Evolutionary conservation across 2,797 vertebrate species (phyloP).

Genomic region (Pseudopleuronectes americanus): DNA sequence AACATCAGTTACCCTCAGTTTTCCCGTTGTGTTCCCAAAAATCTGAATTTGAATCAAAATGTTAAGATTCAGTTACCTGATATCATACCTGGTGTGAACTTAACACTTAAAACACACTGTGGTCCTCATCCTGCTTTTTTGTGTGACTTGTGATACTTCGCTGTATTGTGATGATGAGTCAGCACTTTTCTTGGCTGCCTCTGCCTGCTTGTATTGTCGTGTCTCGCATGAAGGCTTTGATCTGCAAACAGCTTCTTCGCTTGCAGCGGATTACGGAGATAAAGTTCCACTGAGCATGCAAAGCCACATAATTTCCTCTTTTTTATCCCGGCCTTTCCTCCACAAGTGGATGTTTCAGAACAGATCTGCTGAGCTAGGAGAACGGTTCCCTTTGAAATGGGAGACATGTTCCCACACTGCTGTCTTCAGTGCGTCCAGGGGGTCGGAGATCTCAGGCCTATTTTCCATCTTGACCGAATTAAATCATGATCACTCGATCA

Average conservation of each 20-base stretch:
- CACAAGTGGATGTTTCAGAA: background rate
- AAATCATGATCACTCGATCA: background rate
- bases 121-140: slow-evolving; percentile 11
- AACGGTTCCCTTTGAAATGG: slow-evolving; percentile 22
- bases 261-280: slow-evolving; percentile 67
- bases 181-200: slow-evolving; percentile 40
- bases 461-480: background rate
- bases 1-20: background rate
- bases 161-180: slow-evolving; percentile 57
- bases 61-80: background rate
- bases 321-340: slow-evolving; percentile 42
- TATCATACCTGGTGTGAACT: too few relatives aligned
- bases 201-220: slow-evolving; percentile 63
- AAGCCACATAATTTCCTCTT: slow-evolving; percentile 59
- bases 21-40: background rate
- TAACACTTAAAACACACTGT: too few relatives aligned
- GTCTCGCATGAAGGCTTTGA: slow-evolving; percentile 51
- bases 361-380: slow-evolving; percentile 22
- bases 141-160: slow-evolving; percentile 2
- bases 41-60: background rate
- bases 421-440: background rate
- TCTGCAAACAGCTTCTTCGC: slow-evolving; percentile 54
- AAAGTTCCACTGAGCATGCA: slow-evolving; percentile 44
- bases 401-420: background rate
- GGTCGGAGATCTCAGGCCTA: background rate